Conservation (phyloP, 2,888 invertebrate species). For the Agonopterix arenella region DNA sequence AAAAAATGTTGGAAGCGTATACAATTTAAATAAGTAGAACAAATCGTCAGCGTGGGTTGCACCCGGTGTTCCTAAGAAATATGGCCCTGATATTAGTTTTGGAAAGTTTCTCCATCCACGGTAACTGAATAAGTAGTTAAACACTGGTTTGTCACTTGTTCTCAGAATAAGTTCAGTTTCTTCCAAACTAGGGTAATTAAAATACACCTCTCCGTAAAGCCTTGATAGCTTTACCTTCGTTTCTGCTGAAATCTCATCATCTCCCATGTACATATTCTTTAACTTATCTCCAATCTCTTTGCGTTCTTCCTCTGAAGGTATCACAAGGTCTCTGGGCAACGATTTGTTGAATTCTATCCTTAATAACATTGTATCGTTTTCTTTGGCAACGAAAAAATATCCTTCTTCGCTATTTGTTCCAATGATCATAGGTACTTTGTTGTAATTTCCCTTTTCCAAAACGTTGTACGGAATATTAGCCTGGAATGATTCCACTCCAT, state of each 20-base stretch:
- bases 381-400: constrained; percentile 34
- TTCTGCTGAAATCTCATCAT: constrained; percentile 33
- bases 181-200: constrained; percentile 35
- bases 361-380: constrained; percentile 35
- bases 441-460: constrained; percentile 35
- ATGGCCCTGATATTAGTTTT: constrained; percentile 23
- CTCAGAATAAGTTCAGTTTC: constrained; percentile 40
- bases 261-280: constrained; percentile 48
- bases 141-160: constrained; percentile 36
- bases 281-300: constrained; percentile 30
- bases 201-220: constrained; percentile 36
- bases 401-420: constrained; percentile 50
- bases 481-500: constrained; percentile 51
- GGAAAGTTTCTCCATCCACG: constrained; percentile 37
- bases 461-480: constrained; percentile 43
- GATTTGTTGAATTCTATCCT: constrained; percentile 34
- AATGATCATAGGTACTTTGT: constrained; percentile 53
- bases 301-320: constrained; percentile 28
- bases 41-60: constrained; percentile 56
- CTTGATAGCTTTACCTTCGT: constrained; percentile 38
- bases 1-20: constrained; percentile 24
- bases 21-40: constrained; percentile 46
- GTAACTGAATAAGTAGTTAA: constrained; percentile 46
- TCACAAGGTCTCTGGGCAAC: constrained; percentile 45
- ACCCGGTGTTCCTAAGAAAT: constrained; percentile 25